Conservation (phyloP, 1,140 invertebrate genomes). For the Orius laevigatus region DNA sequence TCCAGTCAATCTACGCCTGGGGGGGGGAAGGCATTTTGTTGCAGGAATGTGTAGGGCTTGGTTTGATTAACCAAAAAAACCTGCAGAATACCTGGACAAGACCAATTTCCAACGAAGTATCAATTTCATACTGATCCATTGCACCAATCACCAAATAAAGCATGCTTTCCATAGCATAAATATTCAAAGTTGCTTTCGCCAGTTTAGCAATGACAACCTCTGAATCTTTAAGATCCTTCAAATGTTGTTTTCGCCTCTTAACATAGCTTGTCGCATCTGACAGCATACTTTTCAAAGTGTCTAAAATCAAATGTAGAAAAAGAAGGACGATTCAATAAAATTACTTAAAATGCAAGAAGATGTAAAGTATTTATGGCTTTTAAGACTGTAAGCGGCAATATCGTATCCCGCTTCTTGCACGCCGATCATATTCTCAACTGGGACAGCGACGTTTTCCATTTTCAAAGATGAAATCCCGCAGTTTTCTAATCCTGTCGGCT, state of each 20-base stretch:
- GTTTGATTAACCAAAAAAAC: too few species aligned
- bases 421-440: constrained; percentile 5
- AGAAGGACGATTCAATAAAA: not conserved
- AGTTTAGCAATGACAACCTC: constrained; percentile 20
- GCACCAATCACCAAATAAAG: constrained; percentile 18
- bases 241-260: constrained; percentile 46
- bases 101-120: constrained; percentile 57
- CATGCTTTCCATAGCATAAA: constrained; percentile 21
- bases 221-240: constrained; percentile 34
- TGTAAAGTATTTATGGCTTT: constrained; percentile 3
- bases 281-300: constrained; percentile 30
- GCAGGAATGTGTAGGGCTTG: too few species aligned
- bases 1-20: too few species aligned
- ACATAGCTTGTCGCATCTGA: constrained; percentile 38
- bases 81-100: constrained; percentile 55
- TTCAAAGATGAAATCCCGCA: constrained; percentile 8
- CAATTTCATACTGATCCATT: constrained; percentile 36
- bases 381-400: constrained; percentile 7
- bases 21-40: too few species aligned
- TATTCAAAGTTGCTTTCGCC: constrained; percentile 11
- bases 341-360: constrained; percentile 6
- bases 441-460: constrained; percentile 6
- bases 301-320: constrained; percentile 11
- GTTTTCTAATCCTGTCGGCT: constrained; percentile 3
- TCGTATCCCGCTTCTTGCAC: constrained; percentile 7